Conservation (phyloP, 1,140 invertebrate species). For the Caenorhabditis brenneri region DNA sequence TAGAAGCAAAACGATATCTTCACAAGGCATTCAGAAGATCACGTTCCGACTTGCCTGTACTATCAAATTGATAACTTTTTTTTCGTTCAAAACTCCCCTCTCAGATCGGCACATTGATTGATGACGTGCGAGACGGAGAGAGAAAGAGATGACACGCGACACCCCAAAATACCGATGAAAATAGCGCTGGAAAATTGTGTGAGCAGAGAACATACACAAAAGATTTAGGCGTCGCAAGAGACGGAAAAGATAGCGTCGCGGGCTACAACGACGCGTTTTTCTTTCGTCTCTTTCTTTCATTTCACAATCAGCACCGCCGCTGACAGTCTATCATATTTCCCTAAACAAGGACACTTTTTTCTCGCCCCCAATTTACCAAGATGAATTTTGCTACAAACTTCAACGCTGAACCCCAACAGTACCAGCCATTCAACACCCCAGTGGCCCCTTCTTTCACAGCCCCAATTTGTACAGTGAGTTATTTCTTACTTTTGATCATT, state of each 20-base stretch:
- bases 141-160: constrained; percentile 23
- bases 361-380: not conserved
- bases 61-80: not conserved
- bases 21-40: not conserved
- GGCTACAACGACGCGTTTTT: not conserved
- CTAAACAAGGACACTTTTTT: not conserved
- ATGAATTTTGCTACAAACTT: not conserved
- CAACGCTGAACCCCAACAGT: not conserved
- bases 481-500: not conserved
- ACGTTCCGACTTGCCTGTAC: not conserved
- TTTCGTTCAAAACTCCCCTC: not conserved
- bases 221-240: not conserved
- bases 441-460: constrained; percentile 26
- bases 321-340: not conserved
- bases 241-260: not conserved
- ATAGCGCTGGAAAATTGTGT: not conserved
- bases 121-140: constrained; percentile 7
- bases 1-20: no score
- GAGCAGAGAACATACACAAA: not conserved
- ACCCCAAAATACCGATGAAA: not conserved
- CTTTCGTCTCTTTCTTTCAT: not conserved
- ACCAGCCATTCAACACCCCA: not conserved
- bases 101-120: not conserved
- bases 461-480: constrained; percentile 50
- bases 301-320: constrained; percentile 20